A percentile compares a stretch with the other conserved stretches of the same genome.
These are phyloP conservation scores for Gymnogyps californianus DNA, from an alignment of 2,113 vertebrate genomes.

Conservation along the genomic window DNA sequence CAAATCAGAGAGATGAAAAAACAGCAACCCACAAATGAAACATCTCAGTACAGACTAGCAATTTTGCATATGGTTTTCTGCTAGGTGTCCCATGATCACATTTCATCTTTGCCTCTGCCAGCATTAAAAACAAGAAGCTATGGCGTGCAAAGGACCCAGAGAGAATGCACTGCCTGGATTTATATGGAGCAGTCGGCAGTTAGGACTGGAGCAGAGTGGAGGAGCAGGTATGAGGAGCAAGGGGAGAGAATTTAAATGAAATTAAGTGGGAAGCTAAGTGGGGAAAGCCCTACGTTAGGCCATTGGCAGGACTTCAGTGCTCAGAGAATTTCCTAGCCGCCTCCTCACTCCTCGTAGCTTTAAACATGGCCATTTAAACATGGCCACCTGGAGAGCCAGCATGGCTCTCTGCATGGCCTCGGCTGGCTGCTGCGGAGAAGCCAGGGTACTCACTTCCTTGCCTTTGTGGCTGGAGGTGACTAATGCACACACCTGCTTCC, in stretches of 20 bases:
- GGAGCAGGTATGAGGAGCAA: fast-evolving
- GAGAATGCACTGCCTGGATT: neutral
- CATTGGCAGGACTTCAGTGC: neutral
- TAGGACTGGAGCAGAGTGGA: neutral
- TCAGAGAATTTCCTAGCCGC: neutral
- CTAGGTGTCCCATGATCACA: neutral
- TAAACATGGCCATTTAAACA: neutral
- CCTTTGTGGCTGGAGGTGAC: neutral
- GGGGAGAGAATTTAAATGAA: neutral
- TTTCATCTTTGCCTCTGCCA: neutral
- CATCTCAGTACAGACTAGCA: neutral
- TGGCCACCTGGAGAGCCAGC: neutral
- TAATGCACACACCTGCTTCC: constrained; percentile 3
- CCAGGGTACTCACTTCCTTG: neutral
- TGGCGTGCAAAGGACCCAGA: neutral
- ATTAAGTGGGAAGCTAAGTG: neutral
- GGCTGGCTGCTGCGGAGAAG: neutral
- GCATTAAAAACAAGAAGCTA: neutral
- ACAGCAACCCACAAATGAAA: neutral
- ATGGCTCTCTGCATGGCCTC: neutral
- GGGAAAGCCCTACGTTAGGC: neutral
- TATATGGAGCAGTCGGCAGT: fast-evolving
- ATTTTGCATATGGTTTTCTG: neutral
- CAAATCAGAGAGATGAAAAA: neutral
- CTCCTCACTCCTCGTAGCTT: neutral